A percentile compares a stretch with the other conserved stretches of the same genome.
Evolutionary conservation across 2,888 invertebrate genomes (phyloP).

Genomic region (Melanostoma mellinum): DNA sequence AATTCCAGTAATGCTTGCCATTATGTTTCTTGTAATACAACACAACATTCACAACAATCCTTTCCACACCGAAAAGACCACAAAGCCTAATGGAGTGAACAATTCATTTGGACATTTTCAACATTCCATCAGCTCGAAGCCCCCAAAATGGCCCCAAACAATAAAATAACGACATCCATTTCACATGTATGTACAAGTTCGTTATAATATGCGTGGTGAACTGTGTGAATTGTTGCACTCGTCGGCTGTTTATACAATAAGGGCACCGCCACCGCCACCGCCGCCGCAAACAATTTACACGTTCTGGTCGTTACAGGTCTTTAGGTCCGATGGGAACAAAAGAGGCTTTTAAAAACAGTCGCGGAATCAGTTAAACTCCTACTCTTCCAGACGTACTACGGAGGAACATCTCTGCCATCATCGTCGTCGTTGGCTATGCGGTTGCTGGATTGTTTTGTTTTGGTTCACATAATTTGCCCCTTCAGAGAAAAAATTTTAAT

Average conservation of each 20-base stretch:
- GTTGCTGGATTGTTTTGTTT: neutral
- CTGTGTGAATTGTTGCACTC: conserved; percentile 69
- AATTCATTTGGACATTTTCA: conserved; percentile 41
- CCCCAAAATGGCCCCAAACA: conserved; percentile 65
- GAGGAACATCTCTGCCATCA: conserved; percentile 28
- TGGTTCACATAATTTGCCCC: conserved; percentile 29
- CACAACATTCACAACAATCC: conserved; percentile 41
- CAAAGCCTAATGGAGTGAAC: conserved; percentile 32
- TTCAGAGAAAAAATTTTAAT: neutral
- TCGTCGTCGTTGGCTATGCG: neutral
- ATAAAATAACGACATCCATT: conserved; percentile 61
- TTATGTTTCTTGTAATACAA: conserved; percentile 42
- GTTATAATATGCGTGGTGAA: conserved; percentile 20
- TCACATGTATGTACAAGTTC: conserved; percentile 8
- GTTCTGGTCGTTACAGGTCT: conserved; percentile 48
- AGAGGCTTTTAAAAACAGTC: conserved; percentile 50
- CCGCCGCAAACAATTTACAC: conserved; percentile 64
- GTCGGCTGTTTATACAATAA: conserved; percentile 25
- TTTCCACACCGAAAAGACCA: conserved; percentile 36
- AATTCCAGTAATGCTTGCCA: conserved; percentile 52
- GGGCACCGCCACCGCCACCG: conserved; percentile 19
- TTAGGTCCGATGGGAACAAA: conserved; percentile 58
- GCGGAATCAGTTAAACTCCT: conserved; percentile 51
- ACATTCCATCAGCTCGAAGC: neutral
- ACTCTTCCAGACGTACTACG: conserved; percentile 43